These are phyloP conservation scores for Columbina picui DNA, from an alignment of 2,113 vertebrate genomes.

Conservation along the genomic window DNA sequence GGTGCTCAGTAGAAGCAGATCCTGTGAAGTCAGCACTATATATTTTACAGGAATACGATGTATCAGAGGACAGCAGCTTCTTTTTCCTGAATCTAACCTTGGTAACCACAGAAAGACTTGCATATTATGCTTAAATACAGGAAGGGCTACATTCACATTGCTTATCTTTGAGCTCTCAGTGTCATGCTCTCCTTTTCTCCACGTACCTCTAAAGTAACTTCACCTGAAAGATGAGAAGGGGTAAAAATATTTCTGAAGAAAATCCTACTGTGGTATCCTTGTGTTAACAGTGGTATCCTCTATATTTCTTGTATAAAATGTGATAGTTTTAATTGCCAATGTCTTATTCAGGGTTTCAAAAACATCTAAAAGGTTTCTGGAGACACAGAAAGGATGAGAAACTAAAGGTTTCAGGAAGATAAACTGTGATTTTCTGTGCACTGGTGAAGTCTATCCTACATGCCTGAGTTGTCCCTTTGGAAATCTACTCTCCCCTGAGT, in stretches of 20 bases:
- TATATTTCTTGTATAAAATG: not conserved
- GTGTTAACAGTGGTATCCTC: not conserved
- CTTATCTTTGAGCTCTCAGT: not conserved
- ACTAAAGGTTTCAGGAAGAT: not conserved
- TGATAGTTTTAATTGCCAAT: not conserved
- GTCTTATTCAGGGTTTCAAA: not conserved
- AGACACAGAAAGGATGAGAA: not conserved
- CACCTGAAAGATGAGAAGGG: not conserved
- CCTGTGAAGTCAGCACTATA: not conserved
- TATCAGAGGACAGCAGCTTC: not conserved
- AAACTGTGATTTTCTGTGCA: not conserved
- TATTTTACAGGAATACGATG: not conserved
- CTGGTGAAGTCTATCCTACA: not conserved
- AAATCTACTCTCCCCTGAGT: not conserved
- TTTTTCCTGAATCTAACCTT: not conserved
- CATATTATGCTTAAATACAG: not conserved
- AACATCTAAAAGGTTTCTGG: not conserved
- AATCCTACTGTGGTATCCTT: not conserved
- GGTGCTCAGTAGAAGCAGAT: not conserved
- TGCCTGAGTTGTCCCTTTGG: not conserved
- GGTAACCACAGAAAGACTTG: not conserved
- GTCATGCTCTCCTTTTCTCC: not conserved
- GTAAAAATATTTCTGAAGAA: not conserved
- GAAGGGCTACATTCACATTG: not conserved
- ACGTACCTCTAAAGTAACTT: not conserved